Base-by-base conservation (phyloP, 1,140 invertebrate genomes). In the Temnothorax nylanderi region DNA sequence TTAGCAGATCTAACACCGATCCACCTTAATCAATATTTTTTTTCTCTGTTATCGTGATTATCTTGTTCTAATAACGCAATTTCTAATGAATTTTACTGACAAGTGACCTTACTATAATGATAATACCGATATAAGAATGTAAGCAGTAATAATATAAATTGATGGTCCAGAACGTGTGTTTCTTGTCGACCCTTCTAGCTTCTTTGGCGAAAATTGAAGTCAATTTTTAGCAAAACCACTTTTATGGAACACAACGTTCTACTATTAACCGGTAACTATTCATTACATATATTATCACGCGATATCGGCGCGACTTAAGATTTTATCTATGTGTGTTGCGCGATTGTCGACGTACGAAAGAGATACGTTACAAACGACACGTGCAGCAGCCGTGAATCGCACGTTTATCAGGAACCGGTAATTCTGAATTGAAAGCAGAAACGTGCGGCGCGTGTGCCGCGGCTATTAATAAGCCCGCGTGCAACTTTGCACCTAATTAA, bases 371-470 rank as follows among this genome's bases (percentile, higher is more conserved):
- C 11, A 44, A 72, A 32, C 51, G 37, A 47, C 62, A 81, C 60
- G 44, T 41, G 74, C 44, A 69, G 13, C 47, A 69, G 18, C 54
- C 58, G 74, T 86, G 77, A 87, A 87, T 75, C 49, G 69, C 49
- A 67, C 41, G 37, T 85, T 85, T 75, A 74, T 75, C 49, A 67
- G 58, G 47, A 85, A 87, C 80, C 69, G 69, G 60, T 87, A 87
- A 87, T 74, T 44, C 80, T 47, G 26, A 87, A 67, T 54, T 69
- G 65, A 47, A 71, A 62, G 26, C 64, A 56, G 49, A 87, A 87
- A 75, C 65, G 67, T 69, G 76, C 32, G 67, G 56, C 85, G 44
- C 51, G 76, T 62, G 76, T 54, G 26, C 54, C 76, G 21, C 26
- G 49, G 32, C 62, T 82, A 87, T 87, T 82, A 87, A 87, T 87